Conservation (phyloP, 2,113 vertebrate species). For the Elephas maximus region DNA sequence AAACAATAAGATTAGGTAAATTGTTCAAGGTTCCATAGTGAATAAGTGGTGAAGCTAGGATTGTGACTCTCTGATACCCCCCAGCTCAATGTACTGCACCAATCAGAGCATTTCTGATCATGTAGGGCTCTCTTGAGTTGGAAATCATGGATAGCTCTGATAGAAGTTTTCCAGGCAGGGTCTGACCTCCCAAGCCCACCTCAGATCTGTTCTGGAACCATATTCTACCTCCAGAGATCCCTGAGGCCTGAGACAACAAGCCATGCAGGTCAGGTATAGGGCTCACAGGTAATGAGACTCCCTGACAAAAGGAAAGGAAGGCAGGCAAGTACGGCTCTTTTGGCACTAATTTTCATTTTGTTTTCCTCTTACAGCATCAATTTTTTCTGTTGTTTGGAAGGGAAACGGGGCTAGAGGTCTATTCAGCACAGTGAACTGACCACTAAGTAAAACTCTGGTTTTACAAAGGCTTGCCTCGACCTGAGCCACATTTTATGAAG, state of each 20-base stretch:
- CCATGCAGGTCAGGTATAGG: background rate
- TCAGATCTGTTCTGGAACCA: background rate
- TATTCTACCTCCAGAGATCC: background rate
- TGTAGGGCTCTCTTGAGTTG: background rate
- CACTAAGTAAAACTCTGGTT: background rate
- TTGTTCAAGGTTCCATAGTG: background rate
- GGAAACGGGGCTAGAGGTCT: background rate
- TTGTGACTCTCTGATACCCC: background rate
- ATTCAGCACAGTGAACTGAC: constrained; percentile 4
- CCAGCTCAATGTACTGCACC: background rate
- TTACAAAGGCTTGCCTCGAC: background rate
- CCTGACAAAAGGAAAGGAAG: background rate
- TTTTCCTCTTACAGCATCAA: background rate
- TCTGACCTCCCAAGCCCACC: background rate
- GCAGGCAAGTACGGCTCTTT: background rate
- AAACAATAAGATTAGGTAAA: background rate
- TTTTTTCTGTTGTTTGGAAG: background rate
- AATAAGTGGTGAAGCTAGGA: background rate
- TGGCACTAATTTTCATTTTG: background rate
- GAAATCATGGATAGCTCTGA: background rate
- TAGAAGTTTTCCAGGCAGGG: background rate
- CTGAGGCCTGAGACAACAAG: background rate
- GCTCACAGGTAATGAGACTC: background rate
- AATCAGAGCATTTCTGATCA: background rate
- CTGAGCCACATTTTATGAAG: background rate